These are phyloP conservation scores for Caprella mutica DNA, from an alignment of 2,888 invertebrate species.

Conservation along the genomic window DNA sequence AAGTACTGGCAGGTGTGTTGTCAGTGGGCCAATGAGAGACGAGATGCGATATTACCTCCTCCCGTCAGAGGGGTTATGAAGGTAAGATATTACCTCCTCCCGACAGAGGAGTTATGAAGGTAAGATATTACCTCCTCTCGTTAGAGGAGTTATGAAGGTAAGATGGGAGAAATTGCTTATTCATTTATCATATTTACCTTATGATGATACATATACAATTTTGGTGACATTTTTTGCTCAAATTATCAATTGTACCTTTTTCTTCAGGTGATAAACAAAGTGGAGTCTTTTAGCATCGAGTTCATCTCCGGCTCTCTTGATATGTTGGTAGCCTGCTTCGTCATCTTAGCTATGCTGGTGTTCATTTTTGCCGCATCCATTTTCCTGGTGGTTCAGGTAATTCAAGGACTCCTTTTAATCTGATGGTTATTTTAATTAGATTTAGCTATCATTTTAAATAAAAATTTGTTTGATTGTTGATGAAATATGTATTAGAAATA, in stretches of 20 bases:
- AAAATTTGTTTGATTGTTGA: too few relatives aligned
- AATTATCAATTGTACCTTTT: too few relatives aligned
- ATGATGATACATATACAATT: too few relatives aligned
- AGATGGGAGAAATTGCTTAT: too few relatives aligned
- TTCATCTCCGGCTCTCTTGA: conserved; percentile 63
- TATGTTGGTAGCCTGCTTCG: conserved; percentile 70
- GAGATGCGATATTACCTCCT: conserved; percentile 21
- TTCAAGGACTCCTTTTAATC: not conserved
- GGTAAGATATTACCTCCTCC: conserved; percentile 28
- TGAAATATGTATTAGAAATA: too few relatives aligned
- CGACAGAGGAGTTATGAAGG: conserved; percentile 25
- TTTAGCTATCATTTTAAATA: too few relatives aligned
- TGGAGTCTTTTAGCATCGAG: too few relatives aligned
- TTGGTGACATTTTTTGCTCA: too few relatives aligned
- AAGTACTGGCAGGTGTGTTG: not conserved
- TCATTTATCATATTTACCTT: too few relatives aligned
- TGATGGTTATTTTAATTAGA: too few relatives aligned
- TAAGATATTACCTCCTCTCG: conserved; percentile 23
- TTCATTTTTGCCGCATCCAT: conserved; percentile 65
- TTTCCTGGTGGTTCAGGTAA: conserved; percentile 70
- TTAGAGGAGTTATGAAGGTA: conserved; percentile 29
- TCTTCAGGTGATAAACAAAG: conserved; percentile 28
- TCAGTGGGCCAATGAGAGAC: conserved; percentile 13
- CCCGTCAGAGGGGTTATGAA: conserved; percentile 27
- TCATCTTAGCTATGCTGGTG: conserved; percentile 72